A percentile compares a stretch with the other conserved stretches of the same genome.
Evolutionary conservation across 1,140 invertebrate species (phyloP).

Genomic region (Drosophila chauvacae): DNA sequence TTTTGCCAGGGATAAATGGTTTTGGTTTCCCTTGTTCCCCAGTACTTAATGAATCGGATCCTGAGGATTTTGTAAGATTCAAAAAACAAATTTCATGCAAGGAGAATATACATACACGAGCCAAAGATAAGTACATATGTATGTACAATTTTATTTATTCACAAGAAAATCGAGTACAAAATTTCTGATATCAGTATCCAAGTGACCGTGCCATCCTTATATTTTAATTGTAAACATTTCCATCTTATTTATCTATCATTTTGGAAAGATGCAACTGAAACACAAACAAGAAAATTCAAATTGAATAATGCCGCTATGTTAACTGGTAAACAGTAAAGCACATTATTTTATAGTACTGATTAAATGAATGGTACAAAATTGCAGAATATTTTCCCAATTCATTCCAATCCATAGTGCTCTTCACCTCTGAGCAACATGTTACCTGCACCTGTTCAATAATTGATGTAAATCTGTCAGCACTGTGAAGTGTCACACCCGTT

Average conservation of each 20-base stretch:
- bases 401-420: neutral
- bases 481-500: conserved; percentile 68
- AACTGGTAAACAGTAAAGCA: neutral
- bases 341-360: neutral
- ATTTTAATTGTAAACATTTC: too few relatives aligned
- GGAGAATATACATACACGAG: neutral
- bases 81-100: conserved; percentile 27
- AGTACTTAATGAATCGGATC: conserved; percentile 53
- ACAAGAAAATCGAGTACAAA: neutral
- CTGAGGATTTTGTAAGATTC: conserved; percentile 28
- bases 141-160: neutral
- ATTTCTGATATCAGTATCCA: neutral
- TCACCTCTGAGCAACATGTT: conserved; percentile 33
- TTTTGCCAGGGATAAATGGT: conserved; percentile 46
- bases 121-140: too few relatives aligned
- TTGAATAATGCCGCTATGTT: neutral
- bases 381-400: neutral
- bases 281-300: neutral
- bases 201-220: too few relatives aligned
- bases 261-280: neutral
- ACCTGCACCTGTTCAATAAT: conserved; percentile 64
- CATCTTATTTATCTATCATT: neutral
- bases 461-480: conserved; percentile 73
- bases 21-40: conserved; percentile 17
- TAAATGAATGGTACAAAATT: neutral